Evolutionary conservation across 2,888 invertebrate genomes (phyloP).

Genomic region (Amphipyra berbera): DNA sequence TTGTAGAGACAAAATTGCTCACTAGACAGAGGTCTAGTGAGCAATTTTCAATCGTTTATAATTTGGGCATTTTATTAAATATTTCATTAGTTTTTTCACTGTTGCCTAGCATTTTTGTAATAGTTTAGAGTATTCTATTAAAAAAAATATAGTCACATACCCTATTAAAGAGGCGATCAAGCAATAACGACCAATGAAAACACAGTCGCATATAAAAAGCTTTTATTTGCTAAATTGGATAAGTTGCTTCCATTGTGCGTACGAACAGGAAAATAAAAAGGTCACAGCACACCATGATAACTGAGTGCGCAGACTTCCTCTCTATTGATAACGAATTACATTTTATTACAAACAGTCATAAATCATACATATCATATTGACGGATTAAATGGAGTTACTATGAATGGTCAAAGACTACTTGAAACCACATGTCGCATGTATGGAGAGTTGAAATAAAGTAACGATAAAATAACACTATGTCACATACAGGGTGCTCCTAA

Average conservation of each 20-base stretch:
- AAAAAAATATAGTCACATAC: too few relatives aligned
- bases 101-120: too few relatives aligned
- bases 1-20: too few relatives aligned
- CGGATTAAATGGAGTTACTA: constrained; percentile 2
- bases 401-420: not conserved
- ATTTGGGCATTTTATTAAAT: too few relatives aligned
- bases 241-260: constrained; percentile 10
- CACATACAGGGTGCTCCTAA: not conserved
- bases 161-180: constrained; percentile 3
- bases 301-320: constrained; percentile 20
- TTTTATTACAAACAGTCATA: too few relatives aligned
- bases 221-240: constrained; percentile 24
- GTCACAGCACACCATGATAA: constrained; percentile 7
- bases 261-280: constrained; percentile 22
- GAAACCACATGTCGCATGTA: not conserved
- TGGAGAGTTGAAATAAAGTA: not conserved
- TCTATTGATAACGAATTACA: constrained; percentile 27
- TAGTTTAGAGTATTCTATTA: too few relatives aligned
- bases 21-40: too few relatives aligned
- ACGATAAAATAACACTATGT: too few relatives aligned
- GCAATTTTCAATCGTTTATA: too few relatives aligned
- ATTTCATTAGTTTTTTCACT: too few relatives aligned
- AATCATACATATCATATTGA: constrained; percentile 9
- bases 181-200: constrained; percentile 4
- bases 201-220: constrained; percentile 3